phyloP scores from a whole-genome alignment of 2,888 invertebrate species.

The Anthoptus insignis region DNA sequence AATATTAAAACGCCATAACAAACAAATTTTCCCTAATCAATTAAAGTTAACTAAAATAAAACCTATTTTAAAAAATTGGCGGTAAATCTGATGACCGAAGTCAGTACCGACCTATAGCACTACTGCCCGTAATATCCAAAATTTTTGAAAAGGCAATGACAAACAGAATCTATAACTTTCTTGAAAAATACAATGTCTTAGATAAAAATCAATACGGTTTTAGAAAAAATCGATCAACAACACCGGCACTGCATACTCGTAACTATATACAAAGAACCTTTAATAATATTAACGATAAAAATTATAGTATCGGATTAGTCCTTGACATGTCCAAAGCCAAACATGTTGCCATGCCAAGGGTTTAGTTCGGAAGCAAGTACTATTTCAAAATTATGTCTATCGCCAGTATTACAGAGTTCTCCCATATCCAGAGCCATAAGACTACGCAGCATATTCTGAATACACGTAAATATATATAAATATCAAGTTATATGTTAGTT shows the following conservation, averaged over 20 bases:
- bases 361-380: too few relatives aligned
- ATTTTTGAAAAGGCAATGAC: constrained; percentile 33
- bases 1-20: neutral
- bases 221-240: constrained; percentile 29
- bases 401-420: too few relatives aligned
- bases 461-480: too few relatives aligned
- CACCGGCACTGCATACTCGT: constrained; percentile 32
- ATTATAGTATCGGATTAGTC: constrained; percentile 5
- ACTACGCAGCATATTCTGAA: too few relatives aligned
- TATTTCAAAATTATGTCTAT: too few relatives aligned
- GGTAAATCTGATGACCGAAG: neutral
- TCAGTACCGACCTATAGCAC: neutral
- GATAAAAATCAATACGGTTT: constrained; percentile 34
- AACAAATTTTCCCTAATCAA: constrained; percentile 2
- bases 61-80: neutral
- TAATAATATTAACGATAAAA: constrained; percentile 33
- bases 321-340: constrained; percentile 47
- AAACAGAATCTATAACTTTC: constrained; percentile 16
- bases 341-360: too few relatives aligned
- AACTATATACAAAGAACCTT: constrained; percentile 30
- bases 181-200: constrained; percentile 33
- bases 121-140: constrained; percentile 27
- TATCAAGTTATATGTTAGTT: too few relatives aligned
- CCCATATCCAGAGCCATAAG: too few relatives aligned
- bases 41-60: neutral